phyloP scores from a whole-genome alignment of 30 jellyfish, hydroid and myxozoan species.

The Hydractinia echinata region DNA sequence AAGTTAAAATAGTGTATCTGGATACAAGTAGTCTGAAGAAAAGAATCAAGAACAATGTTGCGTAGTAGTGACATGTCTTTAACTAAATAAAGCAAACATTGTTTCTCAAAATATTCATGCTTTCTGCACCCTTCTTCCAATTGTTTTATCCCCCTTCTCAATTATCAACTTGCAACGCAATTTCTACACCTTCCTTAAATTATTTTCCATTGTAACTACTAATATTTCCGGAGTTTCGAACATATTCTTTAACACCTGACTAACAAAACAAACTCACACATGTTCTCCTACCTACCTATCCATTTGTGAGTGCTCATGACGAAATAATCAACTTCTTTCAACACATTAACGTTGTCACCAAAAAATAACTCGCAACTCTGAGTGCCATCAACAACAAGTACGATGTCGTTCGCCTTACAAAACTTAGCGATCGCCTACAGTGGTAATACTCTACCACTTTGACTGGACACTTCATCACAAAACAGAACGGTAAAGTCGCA shows the following conservation, averaged over 20 bases:
- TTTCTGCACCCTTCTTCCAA: no score
- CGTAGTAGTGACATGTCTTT: no score
- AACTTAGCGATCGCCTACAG: conserved; percentile 12
- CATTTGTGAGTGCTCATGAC: conserved; percentile 43
- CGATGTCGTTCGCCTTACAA: not conserved
- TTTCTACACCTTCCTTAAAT: no score
- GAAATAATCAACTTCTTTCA: conserved; percentile 20
- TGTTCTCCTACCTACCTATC: not conserved
- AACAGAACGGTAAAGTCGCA: conserved; percentile 4
- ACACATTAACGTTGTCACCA: conserved; percentile 13
- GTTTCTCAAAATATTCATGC: no score
- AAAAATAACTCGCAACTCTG: conserved; percentile 30
- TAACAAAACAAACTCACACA: not conserved
- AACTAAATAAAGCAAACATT: no score
- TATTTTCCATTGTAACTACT: no score
- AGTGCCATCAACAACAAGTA: conserved; percentile 33
- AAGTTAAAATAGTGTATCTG: no score
- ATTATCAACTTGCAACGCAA: not conserved
- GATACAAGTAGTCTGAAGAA: no score
- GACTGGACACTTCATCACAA: conserved; percentile 36
- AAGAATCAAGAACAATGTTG: no score
- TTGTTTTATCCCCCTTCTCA: no score
- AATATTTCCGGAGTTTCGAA: no score
- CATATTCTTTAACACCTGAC: no score
- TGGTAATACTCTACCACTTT: conserved; percentile 33